Percentiles rank a stretch among this genome's conserved stretches.
These are phyloP conservation scores for Drosophila parthenogenetica DNA, from an alignment of 2,888 invertebrate genomes.

Conservation along the genomic window DNA sequence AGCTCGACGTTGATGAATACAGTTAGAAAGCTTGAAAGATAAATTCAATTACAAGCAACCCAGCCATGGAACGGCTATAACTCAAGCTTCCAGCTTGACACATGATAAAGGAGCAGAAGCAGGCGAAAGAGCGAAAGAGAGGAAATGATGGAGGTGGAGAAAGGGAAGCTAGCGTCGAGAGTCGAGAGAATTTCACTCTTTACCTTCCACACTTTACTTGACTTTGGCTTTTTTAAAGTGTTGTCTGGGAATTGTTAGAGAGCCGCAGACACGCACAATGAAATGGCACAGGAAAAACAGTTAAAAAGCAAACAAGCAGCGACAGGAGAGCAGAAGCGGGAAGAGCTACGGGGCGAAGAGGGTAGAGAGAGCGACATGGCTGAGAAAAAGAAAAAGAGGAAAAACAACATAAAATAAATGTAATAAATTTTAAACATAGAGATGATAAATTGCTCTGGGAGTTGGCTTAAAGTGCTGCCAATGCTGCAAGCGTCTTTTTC, in stretches of 20 bases:
- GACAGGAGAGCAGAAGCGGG: not conserved
- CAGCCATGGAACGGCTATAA: conserved; percentile 57
- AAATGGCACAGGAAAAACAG: conserved; percentile 55
- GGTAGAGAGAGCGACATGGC: not conserved
- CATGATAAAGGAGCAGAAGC: not conserved
- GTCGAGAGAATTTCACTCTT: conserved; percentile 37
- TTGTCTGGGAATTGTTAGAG: conserved; percentile 59
- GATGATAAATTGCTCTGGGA: conserved; percentile 81
- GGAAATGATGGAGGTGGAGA: not conserved
- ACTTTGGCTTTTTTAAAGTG: conserved; percentile 64
- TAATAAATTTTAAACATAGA: conserved; percentile 81
- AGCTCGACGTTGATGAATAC: conserved; percentile 73
- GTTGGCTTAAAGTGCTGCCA: conserved; percentile 71
- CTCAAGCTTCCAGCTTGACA: conserved; percentile 59
- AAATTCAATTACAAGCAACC: conserved; percentile 73
- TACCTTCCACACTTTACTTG: conserved; percentile 46
- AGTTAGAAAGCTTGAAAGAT: conserved; percentile 59
- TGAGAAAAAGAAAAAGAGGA: conserved; percentile 29
- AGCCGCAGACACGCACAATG: conserved; percentile 58
- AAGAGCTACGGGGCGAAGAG: not conserved
- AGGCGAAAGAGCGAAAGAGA: not conserved
- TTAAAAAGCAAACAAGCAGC: conserved; percentile 54
- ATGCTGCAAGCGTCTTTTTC: conserved; percentile 46
- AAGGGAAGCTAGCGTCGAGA: not conserved
- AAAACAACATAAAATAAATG: conserved; percentile 75